phyloP scores from a whole-genome alignment of 1,140 invertebrate genomes.

The Zaprionus nigranus region DNA sequence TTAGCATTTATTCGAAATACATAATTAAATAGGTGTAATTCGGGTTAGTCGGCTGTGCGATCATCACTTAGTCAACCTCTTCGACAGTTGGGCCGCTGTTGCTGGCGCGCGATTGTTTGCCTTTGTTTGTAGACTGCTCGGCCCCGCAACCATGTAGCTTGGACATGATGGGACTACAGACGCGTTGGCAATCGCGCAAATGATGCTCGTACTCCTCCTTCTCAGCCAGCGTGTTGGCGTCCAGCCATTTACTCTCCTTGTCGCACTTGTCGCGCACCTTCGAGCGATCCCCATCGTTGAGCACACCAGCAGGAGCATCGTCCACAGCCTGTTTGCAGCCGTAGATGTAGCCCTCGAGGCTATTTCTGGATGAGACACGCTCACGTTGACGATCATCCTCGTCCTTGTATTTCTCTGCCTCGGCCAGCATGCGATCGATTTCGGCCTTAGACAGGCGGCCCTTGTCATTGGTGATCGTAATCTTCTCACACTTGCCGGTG shows the following conservation, averaged over 20 bases:
- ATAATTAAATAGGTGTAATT: slow-evolving; percentile 23
- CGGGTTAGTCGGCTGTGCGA: not conserved
- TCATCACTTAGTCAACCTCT: slow-evolving; percentile 68
- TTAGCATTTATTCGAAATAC: slow-evolving; percentile 52
- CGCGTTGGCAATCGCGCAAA: slow-evolving; percentile 89
- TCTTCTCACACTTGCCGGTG: slow-evolving; percentile 90
- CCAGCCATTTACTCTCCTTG: slow-evolving; percentile 87
- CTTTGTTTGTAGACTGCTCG: slow-evolving; percentile 54
- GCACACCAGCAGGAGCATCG: slow-evolving; percentile 87
- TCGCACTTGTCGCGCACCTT: slow-evolving; percentile 87
- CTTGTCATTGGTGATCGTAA: slow-evolving; percentile 97
- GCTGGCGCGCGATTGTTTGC: slow-evolving; percentile 68
- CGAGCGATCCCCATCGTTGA: slow-evolving; percentile 87
- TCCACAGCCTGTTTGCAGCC: slow-evolving; percentile 91
- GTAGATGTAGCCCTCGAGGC: slow-evolving; percentile 93
- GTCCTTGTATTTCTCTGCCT: slow-evolving; percentile 89
- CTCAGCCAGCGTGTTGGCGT: slow-evolving; percentile 88
- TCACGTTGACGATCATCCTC: slow-evolving; percentile 89
- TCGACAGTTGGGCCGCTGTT: slow-evolving; percentile 71
- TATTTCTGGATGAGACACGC: slow-evolving; percentile 90
- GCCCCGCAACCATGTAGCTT: slow-evolving; percentile 88
- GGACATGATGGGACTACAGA: slow-evolving; percentile 90
- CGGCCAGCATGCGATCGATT: slow-evolving; percentile 96
- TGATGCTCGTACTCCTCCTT: slow-evolving; percentile 91
- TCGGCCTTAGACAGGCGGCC: slow-evolving; percentile 95